These are phyloP conservation scores for Plusia festucae DNA, from an alignment of 2,888 invertebrate genomes.

Conservation along the genomic window DNA sequence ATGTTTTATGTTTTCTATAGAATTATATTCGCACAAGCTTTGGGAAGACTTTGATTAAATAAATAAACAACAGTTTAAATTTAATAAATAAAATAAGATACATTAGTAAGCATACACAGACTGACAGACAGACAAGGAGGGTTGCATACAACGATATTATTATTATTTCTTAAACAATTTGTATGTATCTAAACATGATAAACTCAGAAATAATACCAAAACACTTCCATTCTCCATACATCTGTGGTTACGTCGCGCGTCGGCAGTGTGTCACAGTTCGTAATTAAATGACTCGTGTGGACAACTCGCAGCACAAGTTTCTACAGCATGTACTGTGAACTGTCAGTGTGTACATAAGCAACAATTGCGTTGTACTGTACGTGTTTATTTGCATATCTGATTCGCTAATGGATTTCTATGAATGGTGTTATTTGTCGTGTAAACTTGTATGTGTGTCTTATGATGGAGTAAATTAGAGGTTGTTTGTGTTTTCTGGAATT, in stretches of 20 bases:
- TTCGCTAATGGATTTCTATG: constrained; percentile 51
- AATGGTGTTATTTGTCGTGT: constrained; percentile 24
- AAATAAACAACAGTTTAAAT: too few relatives aligned
- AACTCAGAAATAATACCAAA: background rate
- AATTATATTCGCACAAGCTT: too few relatives aligned
- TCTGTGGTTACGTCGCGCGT: constrained; percentile 39
- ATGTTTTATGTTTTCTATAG: too few relatives aligned
- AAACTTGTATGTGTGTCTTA: constrained; percentile 12
- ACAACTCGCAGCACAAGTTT: constrained; percentile 64
- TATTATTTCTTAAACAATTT: background rate
- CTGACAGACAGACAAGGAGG: too few relatives aligned
- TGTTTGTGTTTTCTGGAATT: background rate
- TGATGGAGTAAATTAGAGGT: background rate
- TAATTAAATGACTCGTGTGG: constrained; percentile 74
- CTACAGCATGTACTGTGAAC: constrained; percentile 49
- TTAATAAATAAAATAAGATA: too few relatives aligned
- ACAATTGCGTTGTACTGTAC: constrained; percentile 22
- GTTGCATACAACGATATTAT: too few relatives aligned
- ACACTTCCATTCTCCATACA: constrained; percentile 30
- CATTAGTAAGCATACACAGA: too few relatives aligned
- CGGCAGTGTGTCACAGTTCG: constrained; percentile 62
- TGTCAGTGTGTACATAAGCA: constrained; percentile 36
- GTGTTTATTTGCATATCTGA: constrained; percentile 32
- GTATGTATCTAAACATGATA: background rate
- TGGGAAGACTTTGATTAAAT: too few relatives aligned